These are phyloP conservation scores for Platerodrilus igneus DNA, from an alignment of 2,888 invertebrate species.

Conservation along the genomic window DNA sequence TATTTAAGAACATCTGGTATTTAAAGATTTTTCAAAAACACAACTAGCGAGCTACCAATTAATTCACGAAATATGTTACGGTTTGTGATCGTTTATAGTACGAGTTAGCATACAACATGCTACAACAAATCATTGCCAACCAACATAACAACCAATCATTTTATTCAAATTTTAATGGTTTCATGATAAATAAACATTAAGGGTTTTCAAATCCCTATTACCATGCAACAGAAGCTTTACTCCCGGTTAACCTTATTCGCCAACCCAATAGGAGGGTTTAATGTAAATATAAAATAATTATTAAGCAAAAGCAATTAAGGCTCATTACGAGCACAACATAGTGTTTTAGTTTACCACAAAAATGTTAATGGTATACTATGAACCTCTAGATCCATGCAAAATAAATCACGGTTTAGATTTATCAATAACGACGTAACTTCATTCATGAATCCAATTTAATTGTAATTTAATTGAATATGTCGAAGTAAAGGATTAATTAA, in stretches of 20 bases:
- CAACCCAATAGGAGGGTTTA: conserved; percentile 8
- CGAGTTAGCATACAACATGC: too few species aligned
- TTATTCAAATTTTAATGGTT: conserved; percentile 25
- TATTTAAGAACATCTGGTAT: too few species aligned
- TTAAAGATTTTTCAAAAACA: too few species aligned
- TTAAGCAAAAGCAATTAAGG: conserved; percentile 20
- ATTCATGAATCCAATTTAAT: too few species aligned
- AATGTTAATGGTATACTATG: conserved; percentile 30
- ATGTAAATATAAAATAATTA: conserved; percentile 21
- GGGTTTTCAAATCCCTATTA: conserved; percentile 1
- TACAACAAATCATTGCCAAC: conserved; percentile 9
- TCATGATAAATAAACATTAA: conserved; percentile 24
- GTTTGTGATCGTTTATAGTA: too few species aligned
- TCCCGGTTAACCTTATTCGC: conserved; percentile 4
- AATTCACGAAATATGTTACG: too few species aligned
- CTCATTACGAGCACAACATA: conserved; percentile 25
- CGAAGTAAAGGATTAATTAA: too few species aligned
- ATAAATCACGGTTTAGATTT: conserved; percentile 22
- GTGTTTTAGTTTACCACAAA: conserved; percentile 29
- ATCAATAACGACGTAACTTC: too few species aligned
- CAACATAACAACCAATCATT: conserved; percentile 1
- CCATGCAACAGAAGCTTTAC: conserved; percentile 3
- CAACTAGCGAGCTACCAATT: too few species aligned
- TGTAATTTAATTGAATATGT: too few species aligned
- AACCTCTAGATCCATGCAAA: conserved; percentile 32